Base-by-base conservation (phyloP, 1,140 invertebrate genomes). In the Atta cephalotes region DNA sequence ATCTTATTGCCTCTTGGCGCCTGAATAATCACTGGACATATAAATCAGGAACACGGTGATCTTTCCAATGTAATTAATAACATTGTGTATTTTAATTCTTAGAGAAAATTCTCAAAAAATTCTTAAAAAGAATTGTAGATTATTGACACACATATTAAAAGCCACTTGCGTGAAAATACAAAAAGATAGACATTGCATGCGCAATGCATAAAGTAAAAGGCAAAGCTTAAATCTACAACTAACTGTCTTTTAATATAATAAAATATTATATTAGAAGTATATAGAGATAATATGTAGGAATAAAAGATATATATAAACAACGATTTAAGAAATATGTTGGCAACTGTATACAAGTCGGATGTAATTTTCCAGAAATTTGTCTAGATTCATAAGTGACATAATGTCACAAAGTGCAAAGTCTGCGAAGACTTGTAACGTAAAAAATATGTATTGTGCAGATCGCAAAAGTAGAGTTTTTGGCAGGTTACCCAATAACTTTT, bases 401-500 rank as follows among this genome's bases (percentile, higher is more conserved):
- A 49, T 4, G 80, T 82, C 80, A 74, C 80, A 60, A 56, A 74
- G 25, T 60, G 80, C 80, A 71, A 72, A 71, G 66, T 81, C 58
- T 31, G 56, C 79, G 10, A 39, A 62, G 70, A 49, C 39, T 60
- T 72, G 31, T 1, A 45, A 62, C 16, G 53, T 72, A 72, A 82
- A 82, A 82, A 82, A 72, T 58, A 49, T 82, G 49, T 25, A 18
- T 74, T 31, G 39, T 31, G 16, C 68, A 53, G 68, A 82, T 82
- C 68, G 25, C 68, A 28, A 74, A 21, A 82, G 53, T 71, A 58
- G 53, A 82, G 68, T 82, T 82, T 82, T 82, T 82, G 80, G 80
- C 80, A 82, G 80, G 25, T 60, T 82, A 82, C 80, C 80, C 80
- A 60, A 82, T 74, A 82, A 82, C 80, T 82, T 82, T 82, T 62